phyloP scores from a whole-genome alignment of 2,113 vertebrate genomes.

The Zosterops hypoxanthus region DNA sequence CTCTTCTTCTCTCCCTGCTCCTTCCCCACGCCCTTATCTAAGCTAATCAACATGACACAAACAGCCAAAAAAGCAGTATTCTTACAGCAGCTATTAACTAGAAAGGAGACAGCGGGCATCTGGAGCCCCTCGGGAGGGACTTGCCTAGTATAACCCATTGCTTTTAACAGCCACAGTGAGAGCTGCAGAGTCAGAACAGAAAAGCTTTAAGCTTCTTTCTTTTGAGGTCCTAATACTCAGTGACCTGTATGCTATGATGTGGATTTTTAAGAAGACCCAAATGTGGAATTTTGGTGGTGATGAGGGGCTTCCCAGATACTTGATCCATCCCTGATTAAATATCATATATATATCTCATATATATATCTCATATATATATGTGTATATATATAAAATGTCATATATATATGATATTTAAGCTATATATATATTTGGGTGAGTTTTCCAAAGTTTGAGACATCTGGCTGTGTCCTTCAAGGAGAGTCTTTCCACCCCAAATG shows the following conservation, averaged over 20 bases:
- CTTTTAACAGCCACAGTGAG: neutral
- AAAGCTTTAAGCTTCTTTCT: neutral
- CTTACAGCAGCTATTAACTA: constrained; percentile 12
- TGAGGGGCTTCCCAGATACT: neutral
- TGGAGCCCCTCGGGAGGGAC: constrained; percentile 24
- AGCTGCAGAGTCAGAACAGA: neutral
- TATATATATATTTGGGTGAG: neutral
- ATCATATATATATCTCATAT: too few species aligned
- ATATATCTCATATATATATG: too few species aligned
- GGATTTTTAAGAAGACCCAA: neutral
- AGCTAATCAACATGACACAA: constrained; percentile 37
- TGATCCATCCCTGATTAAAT: neutral
- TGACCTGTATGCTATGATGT: neutral
- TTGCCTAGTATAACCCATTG: neutral
- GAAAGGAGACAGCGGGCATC: neutral
- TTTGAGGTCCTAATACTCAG: neutral
- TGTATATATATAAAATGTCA: too few species aligned
- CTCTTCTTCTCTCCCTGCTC: neutral
- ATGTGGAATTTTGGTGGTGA: neutral
- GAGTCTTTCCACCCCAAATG: neutral
- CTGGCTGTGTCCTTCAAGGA: neutral
- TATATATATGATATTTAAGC: too few species aligned
- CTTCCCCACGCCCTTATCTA: constrained; percentile 13
- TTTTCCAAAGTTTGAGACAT: neutral
- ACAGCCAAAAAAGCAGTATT: neutral